Conservation (phyloP, 2,797 vertebrate species). For the Typhlichthys eigenmanni region DNA sequence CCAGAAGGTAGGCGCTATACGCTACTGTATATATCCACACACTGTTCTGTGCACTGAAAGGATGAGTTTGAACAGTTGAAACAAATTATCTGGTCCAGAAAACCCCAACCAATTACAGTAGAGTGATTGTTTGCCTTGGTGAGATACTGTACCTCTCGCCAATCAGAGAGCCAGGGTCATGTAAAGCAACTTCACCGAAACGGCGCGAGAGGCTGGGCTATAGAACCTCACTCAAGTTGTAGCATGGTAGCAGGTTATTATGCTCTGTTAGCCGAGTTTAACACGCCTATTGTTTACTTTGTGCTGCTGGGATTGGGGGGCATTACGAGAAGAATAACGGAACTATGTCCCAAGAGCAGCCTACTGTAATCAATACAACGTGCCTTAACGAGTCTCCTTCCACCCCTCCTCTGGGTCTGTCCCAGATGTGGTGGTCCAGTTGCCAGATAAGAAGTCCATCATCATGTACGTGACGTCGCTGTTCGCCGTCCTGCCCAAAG, state of each 20-base stretch:
- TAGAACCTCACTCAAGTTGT: too few species aligned
- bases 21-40: too few species aligned
- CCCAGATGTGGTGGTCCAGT: slow-evolving; percentile 91
- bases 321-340: too few species aligned
- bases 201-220: too few species aligned
- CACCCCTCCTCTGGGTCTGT: neutral
- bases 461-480: slow-evolving; percentile 98
- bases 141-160: too few species aligned
- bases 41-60: too few species aligned
- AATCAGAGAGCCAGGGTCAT: too few species aligned
- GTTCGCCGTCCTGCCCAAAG: slow-evolving; percentile 95
- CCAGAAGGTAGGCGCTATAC: slow-evolving; percentile 85
- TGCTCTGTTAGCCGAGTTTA: slow-evolving; percentile 31
- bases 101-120: too few species aligned
- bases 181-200: too few species aligned
- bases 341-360: neutral
- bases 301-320: neutral
- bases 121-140: too few species aligned
- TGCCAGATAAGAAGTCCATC: slow-evolving; percentile 98
- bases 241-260: slow-evolving; percentile 7
- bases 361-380: slow-evolving; percentile 23
- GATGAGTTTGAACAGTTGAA: too few species aligned
- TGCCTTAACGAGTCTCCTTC: slow-evolving; percentile 19
- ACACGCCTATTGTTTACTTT: neutral
- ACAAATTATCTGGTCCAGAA: too few species aligned